Conservation (phyloP, 2,888 invertebrate species). For the Drosophila macrospina region DNA sequence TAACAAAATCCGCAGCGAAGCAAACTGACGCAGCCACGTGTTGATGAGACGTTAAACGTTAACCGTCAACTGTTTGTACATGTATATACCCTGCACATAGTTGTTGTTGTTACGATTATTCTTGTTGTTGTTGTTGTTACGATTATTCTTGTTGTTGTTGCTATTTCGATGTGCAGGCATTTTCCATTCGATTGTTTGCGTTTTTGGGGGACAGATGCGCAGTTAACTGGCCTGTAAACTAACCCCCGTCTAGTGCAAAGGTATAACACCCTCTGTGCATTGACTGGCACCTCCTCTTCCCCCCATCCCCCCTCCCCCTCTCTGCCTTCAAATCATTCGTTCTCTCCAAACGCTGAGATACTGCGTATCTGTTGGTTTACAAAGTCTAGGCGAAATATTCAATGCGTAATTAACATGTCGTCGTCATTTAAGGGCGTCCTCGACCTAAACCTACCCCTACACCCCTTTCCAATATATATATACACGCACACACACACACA, state of each 20-base stretch:
- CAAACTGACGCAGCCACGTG: neutral
- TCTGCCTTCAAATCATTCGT: neutral
- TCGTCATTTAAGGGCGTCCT: constrained; percentile 18
- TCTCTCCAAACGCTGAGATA: constrained; percentile 5
- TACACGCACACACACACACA: constrained; percentile 8
- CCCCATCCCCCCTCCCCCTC: neutral
- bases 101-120: neutral
- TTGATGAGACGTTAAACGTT: neutral
- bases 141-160: neutral
- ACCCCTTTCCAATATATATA: neutral
- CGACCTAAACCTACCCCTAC: neutral
- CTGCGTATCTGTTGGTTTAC: constrained; percentile 36
- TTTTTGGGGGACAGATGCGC: constrained; percentile 30
- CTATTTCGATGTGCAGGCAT: constrained; percentile 13
- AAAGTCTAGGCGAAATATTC: constrained; percentile 38
- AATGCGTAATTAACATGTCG: constrained; percentile 62
- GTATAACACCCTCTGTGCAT: neutral
- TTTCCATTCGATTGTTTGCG: neutral
- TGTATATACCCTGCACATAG: neutral
- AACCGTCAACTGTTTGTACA: neutral
- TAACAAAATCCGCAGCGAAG: constrained; percentile 8
- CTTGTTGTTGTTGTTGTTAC: too few species aligned
- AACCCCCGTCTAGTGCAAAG: constrained; percentile 18
- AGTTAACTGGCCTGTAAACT: constrained; percentile 32
- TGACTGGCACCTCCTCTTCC: too few species aligned